Base-by-base conservation (phyloP, 2,888 invertebrate genomes). In the Cephonodes hylas region DNA sequence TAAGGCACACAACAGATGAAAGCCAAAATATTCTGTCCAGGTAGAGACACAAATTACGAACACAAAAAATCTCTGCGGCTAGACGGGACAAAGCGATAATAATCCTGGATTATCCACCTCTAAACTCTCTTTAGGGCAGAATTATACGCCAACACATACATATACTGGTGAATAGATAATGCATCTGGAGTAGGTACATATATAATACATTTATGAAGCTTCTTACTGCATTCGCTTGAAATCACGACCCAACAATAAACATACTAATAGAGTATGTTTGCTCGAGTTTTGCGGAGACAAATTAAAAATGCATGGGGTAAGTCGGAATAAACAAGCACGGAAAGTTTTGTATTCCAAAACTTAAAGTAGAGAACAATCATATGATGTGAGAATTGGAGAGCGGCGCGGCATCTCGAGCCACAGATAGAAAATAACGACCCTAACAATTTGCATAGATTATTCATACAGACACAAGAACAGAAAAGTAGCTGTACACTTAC, bases 361-460 rank as follows among this genome's bases (percentile, higher is more conserved):
- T 27, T 27, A 7, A n/a, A 46, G 10, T 22, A n/a, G 22, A 46
- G 3, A 53, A 53, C 18, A 53, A 53, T 46, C 45, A 22, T 8
- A n/a, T 46, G 22, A 23, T 53, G 23, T 53, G 48, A 27, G 27
- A 8, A 53, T 15, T 27, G 7, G 48, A 15, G 27, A 31, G 48
- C 27, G 48, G 27, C 45, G 20, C 20, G 8, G 15, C 6, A 8
- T 27, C 15, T 53, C 48, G 15, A 27, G 3, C 6, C 27, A 8
- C 27, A 10, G 7, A 53, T 27, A 53, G 48, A 53, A 31, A 53
- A 53, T 53, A 53, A 27, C 46, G 23, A 48, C 0, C 15, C 8
- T 27, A 53, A 53, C 22, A 22, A 46, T 46, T 46, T 46, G 13
- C 45, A 46, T 46, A 46, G n/a, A 46, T 46, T 27, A 53, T 53